These are phyloP conservation scores for Caenorhabditis virilis DNA, from an alignment of 2,888 invertebrate species.

Conservation along the genomic window DNA sequence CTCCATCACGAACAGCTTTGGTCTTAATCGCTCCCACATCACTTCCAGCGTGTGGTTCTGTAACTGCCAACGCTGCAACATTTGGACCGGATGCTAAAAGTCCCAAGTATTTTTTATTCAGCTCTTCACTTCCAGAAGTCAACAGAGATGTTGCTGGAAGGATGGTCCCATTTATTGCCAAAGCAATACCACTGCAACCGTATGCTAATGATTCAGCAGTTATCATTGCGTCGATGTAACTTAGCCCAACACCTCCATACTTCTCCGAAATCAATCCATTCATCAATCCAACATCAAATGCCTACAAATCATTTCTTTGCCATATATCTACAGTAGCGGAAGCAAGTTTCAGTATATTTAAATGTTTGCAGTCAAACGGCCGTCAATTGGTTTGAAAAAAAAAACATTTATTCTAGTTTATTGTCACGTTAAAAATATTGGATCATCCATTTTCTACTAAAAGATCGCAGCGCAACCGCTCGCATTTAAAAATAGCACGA, in stretches of 20 bases:
- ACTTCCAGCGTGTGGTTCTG: conserved; percentile 16
- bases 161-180: background rate
- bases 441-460: no score
- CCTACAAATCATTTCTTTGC: background rate
- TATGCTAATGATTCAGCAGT: conserved; percentile 1
- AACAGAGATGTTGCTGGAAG: background rate
- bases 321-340: no score
- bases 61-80: conserved; percentile 8
- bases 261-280: background rate
- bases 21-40: conserved; percentile 12
- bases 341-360: no score
- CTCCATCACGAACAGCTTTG: conserved; percentile 12
- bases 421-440: no score
- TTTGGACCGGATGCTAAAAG: conserved; percentile 1
- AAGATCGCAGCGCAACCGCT: no score
- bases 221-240: background rate
- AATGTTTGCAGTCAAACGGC: no score
- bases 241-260: conserved; percentile 6
- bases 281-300: background rate
- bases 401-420: no score
- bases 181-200: conserved; percentile 3
- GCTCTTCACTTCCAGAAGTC: background rate
- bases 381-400: no score
- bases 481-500: no score
- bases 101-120: conserved; percentile 4